Percentiles rank a stretch among this genome's conserved stretches.
Evolutionary conservation across 2,113 vertebrate genomes (phyloP).

Genomic region (Mus pahari): DNA sequence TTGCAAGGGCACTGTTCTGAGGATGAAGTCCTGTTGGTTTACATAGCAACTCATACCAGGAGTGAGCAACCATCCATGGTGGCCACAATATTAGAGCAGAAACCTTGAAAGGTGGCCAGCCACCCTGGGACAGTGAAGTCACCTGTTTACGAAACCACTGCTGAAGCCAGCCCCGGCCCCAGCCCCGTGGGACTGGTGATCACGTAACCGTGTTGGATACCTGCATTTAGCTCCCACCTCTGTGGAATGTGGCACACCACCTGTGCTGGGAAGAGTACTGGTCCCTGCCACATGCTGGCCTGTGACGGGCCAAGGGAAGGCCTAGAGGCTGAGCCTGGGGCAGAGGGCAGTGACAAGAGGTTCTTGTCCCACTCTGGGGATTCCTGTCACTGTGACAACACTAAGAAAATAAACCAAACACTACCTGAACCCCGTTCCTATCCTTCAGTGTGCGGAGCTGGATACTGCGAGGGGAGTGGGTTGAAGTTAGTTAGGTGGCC

Average conservation of each 20-base stretch:
- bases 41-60: background rate
- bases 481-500: background rate
- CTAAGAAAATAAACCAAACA: slow-evolving; percentile 82
- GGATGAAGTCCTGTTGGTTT: background rate
- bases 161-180: background rate
- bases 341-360: background rate
- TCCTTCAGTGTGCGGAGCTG: background rate
- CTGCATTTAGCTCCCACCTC: background rate
- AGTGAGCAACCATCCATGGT: background rate
- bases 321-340: slow-evolving; percentile 56
- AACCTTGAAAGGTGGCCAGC: background rate
- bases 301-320: slow-evolving; percentile 15
- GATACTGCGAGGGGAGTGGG: background rate
- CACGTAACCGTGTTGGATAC: background rate
- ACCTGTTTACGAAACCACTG: background rate
- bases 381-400: slow-evolving; percentile 78
- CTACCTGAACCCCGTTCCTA: slow-evolving; percentile 57
- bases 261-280: background rate
- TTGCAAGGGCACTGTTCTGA: slow-evolving; percentile 87
- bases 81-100: background rate
- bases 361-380: slow-evolving; percentile 9
- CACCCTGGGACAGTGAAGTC: slow-evolving; percentile 60
- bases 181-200: background rate
- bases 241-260: background rate
- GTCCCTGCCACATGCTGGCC: slow-evolving; percentile 22